Evolutionary conservation across 2,113 vertebrate species (phyloP).

Genomic region (Bujurquina vittata): DNA sequence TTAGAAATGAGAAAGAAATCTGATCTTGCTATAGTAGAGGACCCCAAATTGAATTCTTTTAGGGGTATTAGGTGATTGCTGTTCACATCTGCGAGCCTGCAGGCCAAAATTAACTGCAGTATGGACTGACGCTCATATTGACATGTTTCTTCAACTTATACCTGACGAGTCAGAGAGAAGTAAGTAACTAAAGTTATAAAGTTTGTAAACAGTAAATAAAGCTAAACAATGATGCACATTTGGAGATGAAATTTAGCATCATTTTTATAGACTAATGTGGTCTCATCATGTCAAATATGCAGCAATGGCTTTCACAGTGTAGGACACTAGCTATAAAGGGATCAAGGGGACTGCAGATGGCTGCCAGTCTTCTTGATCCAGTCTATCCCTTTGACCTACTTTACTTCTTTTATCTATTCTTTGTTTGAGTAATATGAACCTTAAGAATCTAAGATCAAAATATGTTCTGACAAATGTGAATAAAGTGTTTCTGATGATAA

Average conservation of each 20-base stretch:
- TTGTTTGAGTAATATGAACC: background rate
- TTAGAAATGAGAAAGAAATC: constrained; percentile 18
- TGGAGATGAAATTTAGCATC: background rate
- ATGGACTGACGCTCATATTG: background rate
- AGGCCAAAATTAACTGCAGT: background rate
- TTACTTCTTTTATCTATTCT: rapidly evolving
- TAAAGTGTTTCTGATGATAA: background rate
- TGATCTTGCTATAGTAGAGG: background rate
- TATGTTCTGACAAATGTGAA: background rate
- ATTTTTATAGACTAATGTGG: background rate
- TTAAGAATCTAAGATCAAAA: background rate
- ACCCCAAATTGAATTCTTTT: constrained; percentile 13
- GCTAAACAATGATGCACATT: background rate
- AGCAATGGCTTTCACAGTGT: background rate
- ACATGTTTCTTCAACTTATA: background rate
- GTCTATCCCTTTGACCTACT: background rate
- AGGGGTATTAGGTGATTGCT: constrained; percentile 13
- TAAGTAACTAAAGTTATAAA: background rate
- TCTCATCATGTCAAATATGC: background rate
- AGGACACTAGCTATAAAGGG: background rate
- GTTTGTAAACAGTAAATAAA: background rate
- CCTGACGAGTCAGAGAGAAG: background rate
- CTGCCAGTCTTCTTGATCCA: background rate
- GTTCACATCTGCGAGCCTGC: constrained; percentile 35
- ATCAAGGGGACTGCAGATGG: background rate